phyloP scores from a whole-genome alignment of 2,888 invertebrate genomes.

The Scaptomyza cyrtandrae region DNA sequence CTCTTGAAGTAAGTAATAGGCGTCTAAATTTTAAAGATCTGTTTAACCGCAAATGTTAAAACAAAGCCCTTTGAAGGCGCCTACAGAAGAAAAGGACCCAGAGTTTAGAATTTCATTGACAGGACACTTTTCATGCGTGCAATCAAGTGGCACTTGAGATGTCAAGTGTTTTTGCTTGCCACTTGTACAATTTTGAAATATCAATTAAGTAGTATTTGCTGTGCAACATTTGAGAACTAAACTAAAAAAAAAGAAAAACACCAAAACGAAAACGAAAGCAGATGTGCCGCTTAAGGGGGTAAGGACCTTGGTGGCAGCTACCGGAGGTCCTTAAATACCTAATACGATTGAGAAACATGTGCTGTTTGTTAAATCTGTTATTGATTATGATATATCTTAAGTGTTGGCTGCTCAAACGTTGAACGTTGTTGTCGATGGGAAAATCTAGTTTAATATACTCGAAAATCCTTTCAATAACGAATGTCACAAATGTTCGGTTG shows the following conservation, averaged over 20 bases:
- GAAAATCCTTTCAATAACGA: too few species aligned
- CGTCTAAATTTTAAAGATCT: neutral
- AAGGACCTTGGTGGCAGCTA: constrained; percentile 14
- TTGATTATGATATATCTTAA: constrained; percentile 19
- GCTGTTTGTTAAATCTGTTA: constrained; percentile 12
- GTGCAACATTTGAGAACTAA: constrained; percentile 4
- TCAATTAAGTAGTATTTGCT: constrained; percentile 39
- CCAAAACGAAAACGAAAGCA: neutral
- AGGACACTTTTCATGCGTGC: constrained; percentile 24
- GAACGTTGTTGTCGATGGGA: too few species aligned
- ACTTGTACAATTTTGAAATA: constrained; percentile 44
- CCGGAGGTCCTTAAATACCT: constrained; percentile 15
- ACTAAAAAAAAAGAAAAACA: neutral
- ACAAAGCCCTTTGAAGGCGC: constrained; percentile 38
- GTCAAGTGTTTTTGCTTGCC: constrained; percentile 41
- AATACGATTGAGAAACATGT: constrained; percentile 5
- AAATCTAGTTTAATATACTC: too few species aligned
- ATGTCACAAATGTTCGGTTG: too few species aligned
- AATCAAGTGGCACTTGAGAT: constrained; percentile 40
- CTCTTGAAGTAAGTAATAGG: neutral
- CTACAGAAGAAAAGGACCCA: constrained; percentile 7
- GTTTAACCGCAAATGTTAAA: constrained; percentile 48
- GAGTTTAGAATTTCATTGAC: constrained; percentile 26
- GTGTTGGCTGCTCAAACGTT: neutral
- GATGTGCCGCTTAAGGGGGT: constrained; percentile 21